Percentiles rank a stretch among this genome's conserved stretches.
Conservation (phyloP, 1,140 invertebrate genomes). For the Drosophila nigrodunni region DNA sequence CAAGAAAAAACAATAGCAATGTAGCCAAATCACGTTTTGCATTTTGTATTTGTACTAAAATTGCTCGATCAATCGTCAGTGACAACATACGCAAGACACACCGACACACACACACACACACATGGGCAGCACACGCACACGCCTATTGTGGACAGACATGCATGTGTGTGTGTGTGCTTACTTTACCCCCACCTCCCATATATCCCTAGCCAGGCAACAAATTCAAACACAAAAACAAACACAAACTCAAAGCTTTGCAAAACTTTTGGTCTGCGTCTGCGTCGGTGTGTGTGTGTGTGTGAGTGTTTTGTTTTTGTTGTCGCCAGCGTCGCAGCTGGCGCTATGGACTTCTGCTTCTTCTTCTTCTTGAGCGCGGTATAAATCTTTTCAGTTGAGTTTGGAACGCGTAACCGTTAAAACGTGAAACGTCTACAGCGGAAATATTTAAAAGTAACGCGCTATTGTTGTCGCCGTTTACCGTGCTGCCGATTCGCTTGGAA, state of each 20-base stretch:
- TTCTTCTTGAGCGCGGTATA: slow-evolving; percentile 80
- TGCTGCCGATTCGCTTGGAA: not conserved
- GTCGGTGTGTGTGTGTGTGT: slow-evolving; percentile 1
- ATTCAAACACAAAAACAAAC: slow-evolving; percentile 43
- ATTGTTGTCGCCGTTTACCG: slow-evolving; percentile 4
- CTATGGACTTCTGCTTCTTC: slow-evolving; percentile 34
- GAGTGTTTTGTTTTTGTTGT: slow-evolving; percentile 27
- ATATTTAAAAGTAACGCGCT: slow-evolving; percentile 36
- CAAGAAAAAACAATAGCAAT: slow-evolving; percentile 25
- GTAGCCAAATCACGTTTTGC: slow-evolving; percentile 62
- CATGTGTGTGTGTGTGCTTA: not conserved
- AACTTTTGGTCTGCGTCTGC: slow-evolving; percentile 66
- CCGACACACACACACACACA: slow-evolving; percentile 23
- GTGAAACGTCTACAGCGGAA: slow-evolving; percentile 64
- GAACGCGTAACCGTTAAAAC: slow-evolving; percentile 83
- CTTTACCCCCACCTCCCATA: not conserved
- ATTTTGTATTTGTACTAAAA: slow-evolving; percentile 50
- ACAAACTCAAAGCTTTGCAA: slow-evolving; percentile 69
- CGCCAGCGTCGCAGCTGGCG: slow-evolving; percentile 35
- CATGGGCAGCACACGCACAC: not conserved
- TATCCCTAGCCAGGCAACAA: slow-evolving; percentile 2
- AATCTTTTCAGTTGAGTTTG: slow-evolving; percentile 84
- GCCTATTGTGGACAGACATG: slow-evolving; percentile 15
- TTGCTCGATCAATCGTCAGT: slow-evolving; percentile 39
- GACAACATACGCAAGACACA: slow-evolving; percentile 39